A percentile compares a stretch with the other conserved stretches of the same genome.
Evolutionary conservation across 2,888 invertebrate species (phyloP).

Genomic region (Cephus pulcher): DNA sequence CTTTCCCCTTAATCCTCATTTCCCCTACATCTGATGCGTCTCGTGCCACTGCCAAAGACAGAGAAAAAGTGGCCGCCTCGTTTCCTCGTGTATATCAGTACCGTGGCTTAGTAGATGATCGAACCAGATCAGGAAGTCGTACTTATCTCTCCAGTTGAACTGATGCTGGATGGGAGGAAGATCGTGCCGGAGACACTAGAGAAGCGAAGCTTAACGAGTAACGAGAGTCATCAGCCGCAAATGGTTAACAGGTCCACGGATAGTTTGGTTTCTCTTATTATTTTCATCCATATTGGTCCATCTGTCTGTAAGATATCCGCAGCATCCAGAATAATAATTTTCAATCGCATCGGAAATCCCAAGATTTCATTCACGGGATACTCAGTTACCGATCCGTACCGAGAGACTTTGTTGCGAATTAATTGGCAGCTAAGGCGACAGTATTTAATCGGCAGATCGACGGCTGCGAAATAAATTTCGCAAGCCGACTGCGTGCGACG

Average conservation of each 20-base stretch:
- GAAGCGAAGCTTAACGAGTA: constrained; percentile 3
- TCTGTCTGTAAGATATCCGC: not conserved
- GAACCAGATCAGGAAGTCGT: constrained; percentile 33
- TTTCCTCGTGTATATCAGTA: constrained; percentile 25
- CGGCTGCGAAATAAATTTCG: not conserved
- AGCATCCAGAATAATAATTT: not conserved
- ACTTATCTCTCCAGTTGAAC: not conserved
- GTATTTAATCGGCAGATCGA: not conserved
- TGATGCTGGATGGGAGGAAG: not conserved
- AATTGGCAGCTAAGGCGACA: not conserved
- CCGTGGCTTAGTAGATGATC: constrained; percentile 23
- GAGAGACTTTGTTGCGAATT: not conserved
- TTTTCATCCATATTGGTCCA: not conserved
- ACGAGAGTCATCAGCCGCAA: not conserved
- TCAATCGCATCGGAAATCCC: not conserved
- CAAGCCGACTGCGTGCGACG: not conserved
- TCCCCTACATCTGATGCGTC: not conserved
- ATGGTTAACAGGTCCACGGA: not conserved
- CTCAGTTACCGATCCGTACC: not conserved
- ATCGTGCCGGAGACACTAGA: not conserved
- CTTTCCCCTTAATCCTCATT: not conserved
- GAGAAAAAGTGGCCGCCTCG: constrained; percentile 35
- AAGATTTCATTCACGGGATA: not conserved
- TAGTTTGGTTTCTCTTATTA: not conserved
- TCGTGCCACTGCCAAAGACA: not conserved